Base-by-base conservation (phyloP, 2,888 invertebrate species). In the Drosophila subquinaria region DNA sequence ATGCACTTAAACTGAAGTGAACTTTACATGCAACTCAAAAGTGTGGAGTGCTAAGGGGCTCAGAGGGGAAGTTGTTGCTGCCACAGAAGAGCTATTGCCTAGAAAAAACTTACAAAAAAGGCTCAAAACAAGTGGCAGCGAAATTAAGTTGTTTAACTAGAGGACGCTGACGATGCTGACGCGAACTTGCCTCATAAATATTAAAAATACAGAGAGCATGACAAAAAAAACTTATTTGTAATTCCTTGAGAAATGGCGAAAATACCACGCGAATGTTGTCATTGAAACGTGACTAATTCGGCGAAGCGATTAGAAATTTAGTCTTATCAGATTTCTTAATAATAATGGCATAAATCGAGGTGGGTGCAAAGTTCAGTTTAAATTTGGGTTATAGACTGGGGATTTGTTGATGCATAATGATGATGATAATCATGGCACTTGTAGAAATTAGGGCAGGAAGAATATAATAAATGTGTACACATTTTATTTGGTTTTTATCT, bases 1-100 rank as follows among this genome's bases (percentile, higher is more conserved):
- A 88, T 87, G 89, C 90, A 90, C 87, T 87, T 90, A 90, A 90
- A 90, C 87, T 76, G 69, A 73, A 83, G 83, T 87, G 87, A 90
- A 87, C 90, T 90, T 76, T 76, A 57, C 66, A 75, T 61, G 75
- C 79, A 73, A 55, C 55, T 42, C 47, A 30, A 33, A 4, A 20
- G 42, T 4, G 40, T 3, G 23, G 13, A 9, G 71, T 51, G 62
- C 57, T 30, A 42, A 11, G 33, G 5, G 23, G 27, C 6, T 27
- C 4, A 10, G 70, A 48, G 62, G 63, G 20, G 27, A 13, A 36
- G 36, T 9, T 20, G 15, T 15, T n/a, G 30, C 11, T 20, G 42
- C 17, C 13, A 10, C 43, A 43, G 38, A 59, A 66, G 47, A 56
- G 62, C 42, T 50, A 74, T 74, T 77, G 74, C 61, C 55, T 35